These are phyloP conservation scores for Melanotaenia boesemani DNA, from an alignment of 2,797 vertebrate genomes.

Conservation along the genomic window DNA sequence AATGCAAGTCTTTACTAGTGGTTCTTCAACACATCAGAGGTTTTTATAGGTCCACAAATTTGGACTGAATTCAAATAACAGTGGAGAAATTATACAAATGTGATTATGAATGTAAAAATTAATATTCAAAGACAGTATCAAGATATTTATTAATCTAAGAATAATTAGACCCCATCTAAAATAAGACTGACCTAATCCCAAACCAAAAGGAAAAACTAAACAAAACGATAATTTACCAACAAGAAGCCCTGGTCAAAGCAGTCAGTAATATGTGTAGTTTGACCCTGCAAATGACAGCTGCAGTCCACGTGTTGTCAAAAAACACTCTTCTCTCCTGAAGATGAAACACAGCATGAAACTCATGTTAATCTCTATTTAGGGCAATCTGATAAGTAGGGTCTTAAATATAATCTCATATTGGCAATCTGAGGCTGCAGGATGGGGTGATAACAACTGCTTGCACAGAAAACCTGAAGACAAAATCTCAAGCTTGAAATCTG, in stretches of 20 bases:
- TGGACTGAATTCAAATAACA: too few relatives aligned
- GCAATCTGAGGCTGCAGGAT: constrained; percentile 2
- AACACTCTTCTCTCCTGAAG: constrained; percentile 5
- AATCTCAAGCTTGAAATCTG: not conserved
- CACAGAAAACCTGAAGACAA: not conserved
- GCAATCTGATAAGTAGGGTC: not conserved
- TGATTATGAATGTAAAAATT: not conserved
- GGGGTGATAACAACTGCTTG: too few relatives aligned
- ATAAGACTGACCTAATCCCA: not conserved
- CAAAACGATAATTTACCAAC: not conserved
- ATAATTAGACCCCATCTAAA: constrained; percentile 10
- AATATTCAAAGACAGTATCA: not conserved
- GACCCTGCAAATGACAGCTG: constrained; percentile 10
- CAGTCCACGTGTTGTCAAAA: not conserved
- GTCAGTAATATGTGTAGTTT: constrained; percentile 18
- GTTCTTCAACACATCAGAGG: too few relatives aligned
- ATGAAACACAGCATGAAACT: constrained; percentile 24
- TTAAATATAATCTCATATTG: not conserved
- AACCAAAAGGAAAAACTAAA: not conserved
- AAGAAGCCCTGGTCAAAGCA: constrained; percentile 6
- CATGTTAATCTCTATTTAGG: not conserved
- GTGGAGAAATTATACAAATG: too few relatives aligned
- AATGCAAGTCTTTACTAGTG: too few relatives aligned
- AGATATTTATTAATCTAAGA: not conserved
- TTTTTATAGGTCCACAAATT: too few relatives aligned